Conservation (phyloP, 2,113 vertebrate genomes). For the Sceloporus tristichus region DNA sequence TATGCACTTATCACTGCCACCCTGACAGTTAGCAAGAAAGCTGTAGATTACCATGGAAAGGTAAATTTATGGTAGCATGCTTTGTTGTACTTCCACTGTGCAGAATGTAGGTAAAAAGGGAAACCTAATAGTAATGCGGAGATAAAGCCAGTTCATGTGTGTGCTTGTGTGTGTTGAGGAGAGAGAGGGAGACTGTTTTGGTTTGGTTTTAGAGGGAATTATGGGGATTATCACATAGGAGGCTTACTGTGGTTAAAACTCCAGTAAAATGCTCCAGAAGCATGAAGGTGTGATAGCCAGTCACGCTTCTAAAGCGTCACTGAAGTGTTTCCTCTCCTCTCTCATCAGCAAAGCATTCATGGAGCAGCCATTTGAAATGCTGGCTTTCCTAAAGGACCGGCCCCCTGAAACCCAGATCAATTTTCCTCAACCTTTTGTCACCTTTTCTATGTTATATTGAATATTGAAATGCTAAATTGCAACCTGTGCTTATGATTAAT, state of each 20-base stretch:
- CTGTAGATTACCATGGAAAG: not conserved
- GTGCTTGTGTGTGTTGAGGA: not conserved
- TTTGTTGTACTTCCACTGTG: not conserved
- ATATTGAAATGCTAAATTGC: not conserved
- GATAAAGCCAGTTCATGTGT: not conserved
- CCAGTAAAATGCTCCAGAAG: too few relatives aligned
- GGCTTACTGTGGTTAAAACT: too few relatives aligned
- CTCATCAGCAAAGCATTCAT: too few relatives aligned
- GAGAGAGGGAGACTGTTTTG: too few relatives aligned
- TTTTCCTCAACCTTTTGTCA: too few relatives aligned
- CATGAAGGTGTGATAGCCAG: too few relatives aligned
- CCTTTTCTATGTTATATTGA: not conserved
- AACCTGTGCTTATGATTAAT: not conserved
- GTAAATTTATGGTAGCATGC: slow-evolving; percentile 11
- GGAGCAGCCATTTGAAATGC: too few relatives aligned
- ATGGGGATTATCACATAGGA: too few relatives aligned
- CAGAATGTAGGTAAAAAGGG: not conserved
- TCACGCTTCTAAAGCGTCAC: too few relatives aligned
- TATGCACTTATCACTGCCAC: not conserved
- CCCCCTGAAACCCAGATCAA: not conserved
- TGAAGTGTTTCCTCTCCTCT: too few relatives aligned
- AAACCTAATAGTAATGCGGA: not conserved
- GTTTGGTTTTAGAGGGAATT: not conserved
- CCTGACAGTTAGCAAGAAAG: not conserved
- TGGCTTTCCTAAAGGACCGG: not conserved